These are phyloP conservation scores for Notamacropus eugenii DNA, from an alignment of 2,797 vertebrate species.

Conservation along the genomic window DNA sequence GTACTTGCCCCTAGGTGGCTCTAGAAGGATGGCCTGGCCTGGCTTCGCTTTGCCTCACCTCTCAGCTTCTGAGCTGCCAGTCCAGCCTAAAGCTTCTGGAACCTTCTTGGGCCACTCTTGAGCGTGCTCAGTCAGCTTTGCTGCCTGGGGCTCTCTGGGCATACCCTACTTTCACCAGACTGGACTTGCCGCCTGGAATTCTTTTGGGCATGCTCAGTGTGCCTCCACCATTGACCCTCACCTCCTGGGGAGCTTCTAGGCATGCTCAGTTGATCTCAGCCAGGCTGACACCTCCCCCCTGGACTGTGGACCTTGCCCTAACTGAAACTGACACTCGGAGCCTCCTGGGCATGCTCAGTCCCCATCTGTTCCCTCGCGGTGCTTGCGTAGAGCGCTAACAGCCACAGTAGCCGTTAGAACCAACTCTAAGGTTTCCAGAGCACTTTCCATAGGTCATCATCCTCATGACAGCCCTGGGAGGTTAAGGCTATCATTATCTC, in stretches of 20 bases:
- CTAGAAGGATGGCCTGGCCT: neutral
- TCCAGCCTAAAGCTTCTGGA: neutral
- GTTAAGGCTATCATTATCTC: neutral
- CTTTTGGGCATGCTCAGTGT: neutral
- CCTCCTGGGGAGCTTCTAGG: neutral
- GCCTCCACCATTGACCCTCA: too few species aligned
- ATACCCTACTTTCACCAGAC: too few species aligned
- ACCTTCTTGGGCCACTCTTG: neutral
- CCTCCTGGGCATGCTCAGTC: neutral
- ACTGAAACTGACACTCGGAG: neutral
- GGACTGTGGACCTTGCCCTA: neutral
- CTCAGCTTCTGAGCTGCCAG: neutral
- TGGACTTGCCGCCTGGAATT: too few species aligned
- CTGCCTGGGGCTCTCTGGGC: neutral
- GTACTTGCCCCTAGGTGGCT: neutral
- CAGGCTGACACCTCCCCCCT: neutral
- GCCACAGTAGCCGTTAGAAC: too few species aligned
- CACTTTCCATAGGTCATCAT: neutral
- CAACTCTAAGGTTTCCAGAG: neutral
- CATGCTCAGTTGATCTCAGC: neutral
- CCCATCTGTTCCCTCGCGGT: neutral
- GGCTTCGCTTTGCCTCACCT: neutral
- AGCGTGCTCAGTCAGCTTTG: neutral
- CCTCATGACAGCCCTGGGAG: neutral
- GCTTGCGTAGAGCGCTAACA: neutral